phyloP scores from a whole-genome alignment of 2,797 vertebrate species.

The Thripadectes ignobilis region DNA sequence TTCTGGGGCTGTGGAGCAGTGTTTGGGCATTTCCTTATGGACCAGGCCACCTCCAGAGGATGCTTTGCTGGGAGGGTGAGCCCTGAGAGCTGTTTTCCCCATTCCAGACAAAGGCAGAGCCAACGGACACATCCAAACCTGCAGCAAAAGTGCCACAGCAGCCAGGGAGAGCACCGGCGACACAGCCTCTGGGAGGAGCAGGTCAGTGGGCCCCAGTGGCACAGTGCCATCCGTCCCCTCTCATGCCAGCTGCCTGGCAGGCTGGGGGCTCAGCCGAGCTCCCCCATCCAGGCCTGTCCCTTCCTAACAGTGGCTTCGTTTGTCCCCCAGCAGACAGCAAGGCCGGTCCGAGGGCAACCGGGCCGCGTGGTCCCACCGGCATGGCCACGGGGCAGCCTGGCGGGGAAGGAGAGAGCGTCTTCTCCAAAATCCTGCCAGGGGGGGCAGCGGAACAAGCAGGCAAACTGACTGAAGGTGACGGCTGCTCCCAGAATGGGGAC shows the following conservation, averaged over 20 bases:
- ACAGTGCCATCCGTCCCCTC: accelerated
- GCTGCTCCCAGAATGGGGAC: accelerated
- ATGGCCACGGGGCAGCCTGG: conserved; percentile 77
- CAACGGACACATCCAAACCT: conserved; percentile 75
- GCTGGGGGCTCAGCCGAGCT: not conserved
- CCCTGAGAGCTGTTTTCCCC: not conserved
- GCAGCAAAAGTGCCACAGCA: conserved; percentile 79
- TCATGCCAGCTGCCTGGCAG: not conserved
- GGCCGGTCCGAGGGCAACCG: conserved; percentile 81
- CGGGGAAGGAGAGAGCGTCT: conserved; percentile 89
- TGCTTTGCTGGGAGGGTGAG: not conserved
- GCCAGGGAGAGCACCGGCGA: conserved; percentile 80
- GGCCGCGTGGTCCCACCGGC: conserved; percentile 78
- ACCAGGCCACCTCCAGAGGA: accelerated
- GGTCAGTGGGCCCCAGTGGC: conserved; percentile 73
- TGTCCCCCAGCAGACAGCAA: conserved; percentile 81
- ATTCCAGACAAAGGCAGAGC: conserved; percentile 84
- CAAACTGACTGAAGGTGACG: conserved; percentile 95
- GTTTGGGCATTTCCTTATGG: not conserved
- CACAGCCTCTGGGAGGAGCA: conserved; percentile 80
- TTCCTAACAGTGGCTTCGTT: not conserved
- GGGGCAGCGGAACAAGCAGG: conserved; percentile 97
- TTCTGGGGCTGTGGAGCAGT: not conserved
- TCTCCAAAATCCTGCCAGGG: conserved; percentile 95
- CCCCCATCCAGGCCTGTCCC: accelerated